Evolutionary conservation across 2,888 invertebrate genomes (phyloP), one percentile per base, ranked within the genome.

Genomic region (Eupithecia inturbata): DNA sequence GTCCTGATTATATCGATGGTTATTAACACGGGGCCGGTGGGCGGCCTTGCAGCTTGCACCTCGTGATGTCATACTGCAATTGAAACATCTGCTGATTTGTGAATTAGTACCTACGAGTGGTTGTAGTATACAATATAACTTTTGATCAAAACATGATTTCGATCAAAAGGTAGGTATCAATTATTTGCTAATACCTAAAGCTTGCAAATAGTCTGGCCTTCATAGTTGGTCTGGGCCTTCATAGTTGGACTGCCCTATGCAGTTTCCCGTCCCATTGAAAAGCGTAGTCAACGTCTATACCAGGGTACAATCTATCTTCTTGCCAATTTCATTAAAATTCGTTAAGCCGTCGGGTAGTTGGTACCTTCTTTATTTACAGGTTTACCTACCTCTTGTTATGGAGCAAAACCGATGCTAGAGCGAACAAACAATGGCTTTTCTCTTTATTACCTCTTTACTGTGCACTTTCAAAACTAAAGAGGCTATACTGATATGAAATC

Each of bases 1-100:
- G 36, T 73, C 57, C 62, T 66, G n/a, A 63, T 67, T 68, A 53
- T 60, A 64, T 57, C 73, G 72, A 72, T 73, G 62, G 41, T 36
- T 70, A 71, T 36, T 67, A 67, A 70, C 45, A n/a, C 53, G 57
- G 22, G 33, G 71, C 60, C 72, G 31, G 63, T 62, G 57, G 73
- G 64, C 70, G 79, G 57, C 77, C 79, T 79, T 74, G 73, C 66
- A 57, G 33, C 72, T 64, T 74, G 73, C 66, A 66, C 7, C 63
- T 10, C 57, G 12, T 78, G 79, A 79, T 73, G 73, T 78, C 78
- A 79, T 75, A 60, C 9, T 36, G 66, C 66, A 66, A 22, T 66
- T 64, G 36, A 9, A 62, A 62, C 62, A 62, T 62, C 57, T 57
- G 57, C 57, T 57, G 12, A 26, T 57, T 26, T 57, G 57, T 57